phyloP scores from a whole-genome alignment of 2,113 vertebrate species.

The Malurus melanocephalus region DNA sequence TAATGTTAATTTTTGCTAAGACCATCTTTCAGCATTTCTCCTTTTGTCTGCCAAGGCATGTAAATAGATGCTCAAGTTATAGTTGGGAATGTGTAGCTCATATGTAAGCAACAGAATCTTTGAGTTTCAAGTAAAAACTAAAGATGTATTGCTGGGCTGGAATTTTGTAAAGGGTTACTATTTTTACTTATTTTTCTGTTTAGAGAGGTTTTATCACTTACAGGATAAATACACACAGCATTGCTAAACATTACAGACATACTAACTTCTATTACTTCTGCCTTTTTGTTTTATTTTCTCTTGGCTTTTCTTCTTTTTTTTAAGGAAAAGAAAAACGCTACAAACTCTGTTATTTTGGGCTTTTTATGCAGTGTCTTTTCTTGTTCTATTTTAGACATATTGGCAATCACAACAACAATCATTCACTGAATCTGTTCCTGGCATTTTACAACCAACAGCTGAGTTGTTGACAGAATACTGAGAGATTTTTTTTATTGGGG shows the following conservation, averaged over 20 bases:
- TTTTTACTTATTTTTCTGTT: neutral
- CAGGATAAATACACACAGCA: neutral
- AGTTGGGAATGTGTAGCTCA: neutral
- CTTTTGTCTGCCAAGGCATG: neutral
- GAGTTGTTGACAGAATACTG: neutral
- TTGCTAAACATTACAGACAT: neutral
- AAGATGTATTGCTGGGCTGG: neutral
- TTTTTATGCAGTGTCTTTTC: neutral
- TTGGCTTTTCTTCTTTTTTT: neutral
- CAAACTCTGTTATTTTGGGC: neutral
- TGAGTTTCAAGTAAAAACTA: neutral
- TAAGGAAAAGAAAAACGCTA: accelerated
- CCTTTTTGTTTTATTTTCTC: neutral
- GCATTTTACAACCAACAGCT: neutral
- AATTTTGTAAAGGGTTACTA: neutral
- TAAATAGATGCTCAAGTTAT: neutral
- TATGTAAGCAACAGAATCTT: neutral
- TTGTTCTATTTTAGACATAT: neutral
- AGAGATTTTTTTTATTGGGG: neutral
- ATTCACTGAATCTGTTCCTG: neutral
- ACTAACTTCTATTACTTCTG: neutral
- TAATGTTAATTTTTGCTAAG: neutral
- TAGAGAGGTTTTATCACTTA: neutral
- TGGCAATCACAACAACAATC: neutral
- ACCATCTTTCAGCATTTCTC: neutral